These are phyloP conservation scores for Chrysomela aeneicollis DNA, from an alignment of 2,888 invertebrate genomes.

Conservation along the genomic window DNA sequence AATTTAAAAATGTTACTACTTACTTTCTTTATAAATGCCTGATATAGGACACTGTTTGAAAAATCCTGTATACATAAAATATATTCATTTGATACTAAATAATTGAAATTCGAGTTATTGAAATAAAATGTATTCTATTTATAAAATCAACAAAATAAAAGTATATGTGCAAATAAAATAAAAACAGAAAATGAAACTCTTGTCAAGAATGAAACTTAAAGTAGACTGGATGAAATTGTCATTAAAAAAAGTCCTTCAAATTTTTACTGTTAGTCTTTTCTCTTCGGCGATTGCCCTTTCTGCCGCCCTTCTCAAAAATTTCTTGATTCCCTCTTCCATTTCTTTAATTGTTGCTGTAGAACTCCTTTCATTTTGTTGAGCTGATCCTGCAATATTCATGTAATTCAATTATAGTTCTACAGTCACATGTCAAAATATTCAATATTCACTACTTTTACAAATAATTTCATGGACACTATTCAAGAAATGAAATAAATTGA, in stretches of 20 bases:
- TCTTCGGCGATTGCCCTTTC: slow-evolving; percentile 10
- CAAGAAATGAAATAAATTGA: slow-evolving; percentile 3
- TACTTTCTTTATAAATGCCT: too few relatives aligned
- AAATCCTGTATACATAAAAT: neutral
- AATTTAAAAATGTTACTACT: too few relatives aligned
- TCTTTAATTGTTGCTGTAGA: neutral
- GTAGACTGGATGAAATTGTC: neutral
- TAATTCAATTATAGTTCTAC: slow-evolving; percentile 7
- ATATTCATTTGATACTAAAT: neutral
- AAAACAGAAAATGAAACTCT: neutral
- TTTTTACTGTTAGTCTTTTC: neutral
- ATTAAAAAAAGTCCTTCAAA: neutral
- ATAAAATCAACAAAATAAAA: neutral
- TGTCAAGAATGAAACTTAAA: neutral
- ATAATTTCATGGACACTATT: neutral
- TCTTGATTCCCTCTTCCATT: slow-evolving; percentile 4
- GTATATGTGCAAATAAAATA: neutral
- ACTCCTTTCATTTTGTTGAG: slow-evolving; percentile 10
- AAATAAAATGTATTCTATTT: slow-evolving; percentile 2
- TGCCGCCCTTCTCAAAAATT: neutral
- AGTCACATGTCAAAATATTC: slow-evolving; percentile 1
- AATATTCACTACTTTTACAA: neutral
- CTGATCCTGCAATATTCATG: slow-evolving; percentile 10
- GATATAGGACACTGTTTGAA: neutral
- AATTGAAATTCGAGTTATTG: neutral